These are phyloP conservation scores for Neuroterus valhalla DNA, from an alignment of 1,140 invertebrate species.

Conservation along the genomic window DNA sequence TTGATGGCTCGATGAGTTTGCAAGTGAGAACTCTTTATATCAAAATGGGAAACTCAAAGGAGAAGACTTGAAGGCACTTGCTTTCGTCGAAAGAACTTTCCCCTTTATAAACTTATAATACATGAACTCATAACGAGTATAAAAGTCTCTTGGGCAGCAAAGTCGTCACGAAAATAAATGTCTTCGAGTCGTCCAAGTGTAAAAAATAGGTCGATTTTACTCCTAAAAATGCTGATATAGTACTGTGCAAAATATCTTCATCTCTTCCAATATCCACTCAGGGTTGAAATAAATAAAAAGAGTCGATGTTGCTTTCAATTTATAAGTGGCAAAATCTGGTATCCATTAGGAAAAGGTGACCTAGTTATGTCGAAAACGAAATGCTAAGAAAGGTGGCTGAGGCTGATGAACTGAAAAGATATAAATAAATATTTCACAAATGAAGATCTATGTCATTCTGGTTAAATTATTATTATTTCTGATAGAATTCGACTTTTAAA, in stretches of 20 bases:
- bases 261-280: neutral
- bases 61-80: slow-evolving; percentile 1
- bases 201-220: slow-evolving; percentile 19
- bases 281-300: neutral
- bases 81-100: slow-evolving; percentile 1
- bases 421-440: too few relatives aligned
- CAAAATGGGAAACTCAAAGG: slow-evolving; percentile 11
- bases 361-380: neutral
- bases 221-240: neutral
- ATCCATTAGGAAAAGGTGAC: neutral
- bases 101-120: neutral
- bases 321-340: neutral
- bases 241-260: neutral
- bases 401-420: too few relatives aligned
- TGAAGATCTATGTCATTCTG: too few relatives aligned
- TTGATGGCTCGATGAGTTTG: neutral
- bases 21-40: neutral
- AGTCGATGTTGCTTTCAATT: slow-evolving; percentile 19
- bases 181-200: neutral
- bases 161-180: slow-evolving; percentile 6
- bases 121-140: slow-evolving; percentile 1
- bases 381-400: neutral
- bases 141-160: slow-evolving; percentile 5
- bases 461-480: too few relatives aligned
- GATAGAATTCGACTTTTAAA: too few relatives aligned